A percentile compares a stretch with the other conserved stretches of the same genome.
Conservation (phyloP, 2,113 vertebrate species). For the Morone chrysops region DNA sequence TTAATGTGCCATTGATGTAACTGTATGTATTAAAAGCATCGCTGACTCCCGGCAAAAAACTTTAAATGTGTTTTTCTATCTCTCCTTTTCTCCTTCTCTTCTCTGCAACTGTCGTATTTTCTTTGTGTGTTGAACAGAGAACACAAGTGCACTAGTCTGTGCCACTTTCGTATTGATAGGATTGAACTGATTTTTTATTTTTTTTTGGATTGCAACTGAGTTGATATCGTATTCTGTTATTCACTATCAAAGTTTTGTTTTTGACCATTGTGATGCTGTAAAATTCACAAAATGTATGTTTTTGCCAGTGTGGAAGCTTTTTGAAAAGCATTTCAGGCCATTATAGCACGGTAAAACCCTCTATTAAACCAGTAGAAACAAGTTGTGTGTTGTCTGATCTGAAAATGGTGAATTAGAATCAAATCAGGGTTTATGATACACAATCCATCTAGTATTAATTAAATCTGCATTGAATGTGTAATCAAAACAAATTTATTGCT, state of each 20-base stretch:
- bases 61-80: constrained; percentile 40
- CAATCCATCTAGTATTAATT: constrained; percentile 20
- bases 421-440: neutral
- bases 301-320: neutral
- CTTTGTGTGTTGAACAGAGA: constrained; percentile 45
- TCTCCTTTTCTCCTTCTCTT: neutral
- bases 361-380: neutral
- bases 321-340: neutral
- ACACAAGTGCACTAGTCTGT: constrained; percentile 37
- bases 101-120: constrained; percentile 22
- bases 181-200: constrained; percentile 44
- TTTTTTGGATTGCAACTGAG: constrained; percentile 31
- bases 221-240: neutral
- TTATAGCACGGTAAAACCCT: neutral
- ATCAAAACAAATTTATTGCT: constrained; percentile 19
- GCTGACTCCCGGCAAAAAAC: constrained; percentile 60
- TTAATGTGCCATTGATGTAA: constrained; percentile 78
- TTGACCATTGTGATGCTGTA: neutral
- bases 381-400: neutral
- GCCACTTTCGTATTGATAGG: constrained; percentile 37
- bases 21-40: constrained; percentile 69
- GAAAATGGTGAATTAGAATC: constrained; percentile 4
- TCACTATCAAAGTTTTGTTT: neutral
- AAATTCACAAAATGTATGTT: neutral
- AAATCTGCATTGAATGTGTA: neutral